Percentiles rank a stretch among this genome's conserved stretches.
These are phyloP conservation scores for Drosophila formosana DNA, from an alignment of 2,888 invertebrate genomes.

Conservation along the genomic window DNA sequence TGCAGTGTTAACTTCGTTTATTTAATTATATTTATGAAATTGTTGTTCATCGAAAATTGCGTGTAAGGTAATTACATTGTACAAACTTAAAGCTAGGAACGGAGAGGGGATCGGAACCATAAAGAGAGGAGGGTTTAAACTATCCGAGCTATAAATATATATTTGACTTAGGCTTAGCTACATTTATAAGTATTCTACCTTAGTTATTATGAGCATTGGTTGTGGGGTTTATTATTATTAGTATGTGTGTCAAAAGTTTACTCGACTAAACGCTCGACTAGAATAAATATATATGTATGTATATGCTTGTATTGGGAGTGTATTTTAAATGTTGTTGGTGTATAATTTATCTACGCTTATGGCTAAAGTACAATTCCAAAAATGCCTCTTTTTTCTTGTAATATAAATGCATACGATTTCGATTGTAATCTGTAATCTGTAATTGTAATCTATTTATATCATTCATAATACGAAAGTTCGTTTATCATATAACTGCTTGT, in stretches of 20 bases:
- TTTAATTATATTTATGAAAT: slow-evolving; percentile 72
- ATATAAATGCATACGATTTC: slow-evolving; percentile 77
- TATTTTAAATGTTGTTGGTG: slow-evolving; percentile 25
- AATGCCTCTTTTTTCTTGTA: slow-evolving; percentile 56
- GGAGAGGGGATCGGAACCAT: slow-evolving; percentile 16
- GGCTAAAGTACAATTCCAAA: slow-evolving; percentile 77
- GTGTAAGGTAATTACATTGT: slow-evolving; percentile 73
- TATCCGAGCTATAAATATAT: slow-evolving; percentile 43
- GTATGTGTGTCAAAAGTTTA: slow-evolving; percentile 24
- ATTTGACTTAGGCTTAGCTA: slow-evolving; percentile 56
- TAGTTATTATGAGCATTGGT: slow-evolving; percentile 46
- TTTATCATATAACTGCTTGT: slow-evolving; percentile 52
- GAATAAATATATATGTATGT: slow-evolving; percentile 20
- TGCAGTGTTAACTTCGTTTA: slow-evolving; percentile 74
- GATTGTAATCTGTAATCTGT: slow-evolving; percentile 58
- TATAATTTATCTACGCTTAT: slow-evolving; percentile 73
- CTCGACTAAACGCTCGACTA: slow-evolving; percentile 7
- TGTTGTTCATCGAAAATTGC: slow-evolving; percentile 70
- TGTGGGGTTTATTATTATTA: slow-evolving; percentile 30
- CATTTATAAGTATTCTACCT: slow-evolving; percentile 52
- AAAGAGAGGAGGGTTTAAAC: slow-evolving; percentile 20
- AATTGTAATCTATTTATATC: slow-evolving; percentile 41
- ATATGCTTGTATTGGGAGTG: slow-evolving; percentile 16
- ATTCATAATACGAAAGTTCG: slow-evolving; percentile 54
- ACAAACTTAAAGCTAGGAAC: slow-evolving; percentile 60